Conservation (phyloP, 1,140 invertebrate genomes). For the Drosophila auraria region DNA sequence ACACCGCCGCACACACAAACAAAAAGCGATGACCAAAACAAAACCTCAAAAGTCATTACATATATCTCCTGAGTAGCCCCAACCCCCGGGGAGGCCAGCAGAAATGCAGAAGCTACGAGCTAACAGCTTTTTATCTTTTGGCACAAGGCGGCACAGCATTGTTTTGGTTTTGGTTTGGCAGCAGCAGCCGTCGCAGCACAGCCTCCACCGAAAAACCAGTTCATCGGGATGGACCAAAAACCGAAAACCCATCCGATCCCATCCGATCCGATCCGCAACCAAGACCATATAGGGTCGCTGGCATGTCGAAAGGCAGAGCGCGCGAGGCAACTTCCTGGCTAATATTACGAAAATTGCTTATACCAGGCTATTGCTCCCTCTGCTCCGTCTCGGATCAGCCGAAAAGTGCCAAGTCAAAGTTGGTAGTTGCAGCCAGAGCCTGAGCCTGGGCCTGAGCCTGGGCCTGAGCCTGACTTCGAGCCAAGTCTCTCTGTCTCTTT, state of each 20-base stretch:
- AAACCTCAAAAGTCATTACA: conserved; percentile 83
- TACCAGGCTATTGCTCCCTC: conserved; percentile 52
- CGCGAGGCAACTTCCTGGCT: conserved; percentile 72
- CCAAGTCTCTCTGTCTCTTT: neutral
- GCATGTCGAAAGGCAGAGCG: conserved; percentile 58
- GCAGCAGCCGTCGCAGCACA: conserved; percentile 8
- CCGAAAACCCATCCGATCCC: conserved; percentile 30
- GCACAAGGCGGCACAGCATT: conserved; percentile 70
- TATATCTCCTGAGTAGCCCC: conserved; percentile 68
- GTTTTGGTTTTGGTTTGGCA: conserved; percentile 36
- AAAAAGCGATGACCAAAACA: conserved; percentile 72
- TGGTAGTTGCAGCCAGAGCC: conserved; percentile 39
- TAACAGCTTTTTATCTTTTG: conserved; percentile 84
- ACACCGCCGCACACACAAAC: conserved; percentile 14
- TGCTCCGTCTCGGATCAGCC: conserved; percentile 54
- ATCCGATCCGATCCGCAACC: conserved; percentile 34
- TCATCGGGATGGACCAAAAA: conserved; percentile 34
- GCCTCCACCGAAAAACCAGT: conserved; percentile 49
- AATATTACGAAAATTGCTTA: conserved; percentile 84
- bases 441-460: neutral
- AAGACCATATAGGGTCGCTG: conserved; percentile 76
- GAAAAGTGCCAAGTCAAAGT: conserved; percentile 58
- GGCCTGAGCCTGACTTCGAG: neutral
- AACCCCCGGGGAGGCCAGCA: conserved; percentile 28
- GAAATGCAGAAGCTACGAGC: conserved; percentile 84